phyloP scores from a whole-genome alignment of 1,140 invertebrate genomes.

The Eupristina koningsbergeri region DNA sequence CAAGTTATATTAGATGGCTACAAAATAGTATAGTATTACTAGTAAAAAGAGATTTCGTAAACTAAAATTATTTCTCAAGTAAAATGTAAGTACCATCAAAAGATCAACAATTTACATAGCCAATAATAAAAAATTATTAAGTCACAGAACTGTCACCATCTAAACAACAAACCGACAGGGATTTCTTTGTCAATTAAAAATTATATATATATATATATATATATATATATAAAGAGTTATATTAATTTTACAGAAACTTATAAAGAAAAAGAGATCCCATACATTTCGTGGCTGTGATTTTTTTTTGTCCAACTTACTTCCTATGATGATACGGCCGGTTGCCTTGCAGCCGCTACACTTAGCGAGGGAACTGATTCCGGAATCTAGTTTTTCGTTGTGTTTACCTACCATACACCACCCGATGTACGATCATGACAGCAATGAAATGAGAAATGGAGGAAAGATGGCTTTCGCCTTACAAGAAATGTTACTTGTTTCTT shows the following conservation, averaged over 20 bases:
- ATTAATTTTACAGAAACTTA: conserved; percentile 50
- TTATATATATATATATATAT: conserved; percentile 32
- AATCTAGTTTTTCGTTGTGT: conserved; percentile 71
- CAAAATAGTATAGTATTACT: conserved; percentile 51
- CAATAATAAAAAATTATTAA: conserved; percentile 41
- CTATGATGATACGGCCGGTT: conserved; percentile 70
- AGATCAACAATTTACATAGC: conserved; percentile 49
- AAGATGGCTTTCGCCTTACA: conserved; percentile 51
- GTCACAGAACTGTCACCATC: conserved; percentile 63
- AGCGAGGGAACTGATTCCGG: conserved; percentile 70
- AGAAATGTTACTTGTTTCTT: conserved; percentile 44
- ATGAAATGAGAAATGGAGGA: conserved; percentile 67
- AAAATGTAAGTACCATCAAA: conserved; percentile 54
- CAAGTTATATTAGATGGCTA: conserved; percentile 49
- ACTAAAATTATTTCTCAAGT: conserved; percentile 50
- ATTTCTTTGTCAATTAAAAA: conserved; percentile 51
- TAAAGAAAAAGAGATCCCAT: conserved; percentile 56
- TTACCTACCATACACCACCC: conserved; percentile 71
- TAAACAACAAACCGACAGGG: conserved; percentile 58
- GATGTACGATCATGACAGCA: conserved; percentile 70
- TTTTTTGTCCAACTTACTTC: conserved; percentile 68
- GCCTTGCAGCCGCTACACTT: conserved; percentile 71
- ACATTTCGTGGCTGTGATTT: conserved; percentile 63
- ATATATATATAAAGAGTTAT: conserved; percentile 38
- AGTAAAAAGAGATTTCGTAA: conserved; percentile 35